Evolutionary conservation across 2,797 vertebrate genomes (phyloP).

Genomic region (Cottoperca gobio): DNA sequence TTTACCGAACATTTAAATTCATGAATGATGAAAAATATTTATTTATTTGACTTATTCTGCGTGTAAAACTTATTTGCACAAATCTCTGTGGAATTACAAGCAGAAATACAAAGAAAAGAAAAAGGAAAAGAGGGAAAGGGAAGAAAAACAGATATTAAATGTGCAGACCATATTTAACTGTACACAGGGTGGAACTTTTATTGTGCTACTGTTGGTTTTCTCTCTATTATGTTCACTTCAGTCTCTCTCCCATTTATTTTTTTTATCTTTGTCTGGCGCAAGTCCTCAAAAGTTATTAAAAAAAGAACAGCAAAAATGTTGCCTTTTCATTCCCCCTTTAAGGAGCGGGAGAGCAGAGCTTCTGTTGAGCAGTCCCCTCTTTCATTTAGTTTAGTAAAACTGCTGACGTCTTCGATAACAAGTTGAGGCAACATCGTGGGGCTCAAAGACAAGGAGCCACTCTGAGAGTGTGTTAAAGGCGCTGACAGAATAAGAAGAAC

Average conservation of each 20-base stretch:
- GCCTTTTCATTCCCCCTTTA: constrained; percentile 1
- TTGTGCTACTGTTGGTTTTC: constrained; percentile 23
- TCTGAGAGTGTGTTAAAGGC: not conserved
- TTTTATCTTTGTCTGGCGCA: constrained; percentile 22
- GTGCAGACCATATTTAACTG: constrained; percentile 3
- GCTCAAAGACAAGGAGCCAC: not conserved
- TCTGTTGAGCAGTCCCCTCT: constrained; percentile 1
- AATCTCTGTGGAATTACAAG: not conserved
- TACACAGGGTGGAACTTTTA: not conserved
- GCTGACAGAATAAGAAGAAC: not conserved
- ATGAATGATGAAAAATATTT: not conserved
- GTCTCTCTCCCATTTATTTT: not conserved
- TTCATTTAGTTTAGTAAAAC: constrained; percentile 26
- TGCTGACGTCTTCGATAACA: constrained; percentile 20
- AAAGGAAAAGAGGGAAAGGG: not conserved
- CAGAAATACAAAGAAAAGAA: not conserved
- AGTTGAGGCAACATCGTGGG: constrained; percentile 11
- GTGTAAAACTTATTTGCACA: not conserved
- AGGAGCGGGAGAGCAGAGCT: constrained; percentile 9
- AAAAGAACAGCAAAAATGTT: constrained; percentile 8
- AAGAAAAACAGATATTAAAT: constrained; percentile 1
- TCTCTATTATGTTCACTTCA: constrained; percentile 5
- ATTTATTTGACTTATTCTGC: not conserved
- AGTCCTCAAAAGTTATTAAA: constrained; percentile 6
- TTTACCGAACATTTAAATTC: not conserved